Conservation (phyloP, 2,888 invertebrate species). For the Leptopilina drosophilae region DNA sequence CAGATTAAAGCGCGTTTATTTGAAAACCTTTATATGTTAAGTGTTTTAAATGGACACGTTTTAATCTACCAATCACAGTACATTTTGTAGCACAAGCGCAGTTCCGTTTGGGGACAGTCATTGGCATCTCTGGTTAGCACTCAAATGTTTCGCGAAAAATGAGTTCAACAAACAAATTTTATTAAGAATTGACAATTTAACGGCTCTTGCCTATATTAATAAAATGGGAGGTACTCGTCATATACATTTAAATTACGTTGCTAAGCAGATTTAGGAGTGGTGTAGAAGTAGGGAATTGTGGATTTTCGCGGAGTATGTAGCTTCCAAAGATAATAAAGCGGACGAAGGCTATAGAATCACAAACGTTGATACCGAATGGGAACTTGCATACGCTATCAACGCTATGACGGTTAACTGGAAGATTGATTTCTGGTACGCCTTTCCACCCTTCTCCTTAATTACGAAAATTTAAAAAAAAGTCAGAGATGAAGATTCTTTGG, state of each 20-base stretch:
- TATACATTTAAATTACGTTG: conserved; percentile 51
- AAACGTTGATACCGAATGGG: conserved; percentile 55
- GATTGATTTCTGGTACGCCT: conserved; percentile 57
- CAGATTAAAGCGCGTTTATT: too few species aligned
- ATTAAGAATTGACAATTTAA: neutral
- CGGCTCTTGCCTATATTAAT: conserved; percentile 47
- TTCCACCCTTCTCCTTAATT: conserved; percentile 59
- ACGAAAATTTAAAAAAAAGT: conserved; percentile 52
- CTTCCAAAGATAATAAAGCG: conserved; percentile 49
- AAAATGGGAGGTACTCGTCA: conserved; percentile 57
- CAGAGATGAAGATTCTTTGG: conserved; percentile 59
- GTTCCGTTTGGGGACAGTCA: too few species aligned
- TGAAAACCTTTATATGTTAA: too few species aligned
- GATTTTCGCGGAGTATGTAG: conserved; percentile 50
- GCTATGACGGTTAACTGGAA: conserved; percentile 46
- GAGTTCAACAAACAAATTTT: neutral
- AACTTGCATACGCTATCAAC: conserved; percentile 47
- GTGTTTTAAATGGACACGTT: too few species aligned
- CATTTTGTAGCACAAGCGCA: too few species aligned
- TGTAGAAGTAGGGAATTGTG: conserved; percentile 49
- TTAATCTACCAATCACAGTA: too few species aligned
- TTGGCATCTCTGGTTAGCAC: too few species aligned
- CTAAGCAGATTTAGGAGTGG: conserved; percentile 50
- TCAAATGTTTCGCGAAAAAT: neutral
- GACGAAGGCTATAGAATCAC: conserved; percentile 48